phyloP scores from a whole-genome alignment of 2,888 invertebrate species.

The Agriotes lineatus region DNA sequence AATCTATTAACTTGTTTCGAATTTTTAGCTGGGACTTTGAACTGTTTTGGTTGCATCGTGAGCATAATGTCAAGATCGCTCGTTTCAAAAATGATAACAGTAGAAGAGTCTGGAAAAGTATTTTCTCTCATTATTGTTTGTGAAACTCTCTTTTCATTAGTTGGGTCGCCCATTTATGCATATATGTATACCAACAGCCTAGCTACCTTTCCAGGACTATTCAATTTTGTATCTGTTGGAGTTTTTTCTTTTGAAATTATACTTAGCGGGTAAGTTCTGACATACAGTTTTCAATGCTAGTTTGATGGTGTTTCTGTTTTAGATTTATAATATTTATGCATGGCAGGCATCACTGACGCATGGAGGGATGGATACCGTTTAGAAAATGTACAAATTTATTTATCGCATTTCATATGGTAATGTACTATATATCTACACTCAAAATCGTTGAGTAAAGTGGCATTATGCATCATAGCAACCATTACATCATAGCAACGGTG shows the following conservation, averaged over 20 bases:
- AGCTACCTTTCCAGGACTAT: constrained; percentile 70
- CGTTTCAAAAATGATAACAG: constrained; percentile 72
- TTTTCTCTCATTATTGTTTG: constrained; percentile 77
- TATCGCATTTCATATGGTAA: too few relatives aligned
- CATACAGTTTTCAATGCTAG: too few relatives aligned
- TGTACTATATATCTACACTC: too few relatives aligned
- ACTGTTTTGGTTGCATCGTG: constrained; percentile 68
- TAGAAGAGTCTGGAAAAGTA: constrained; percentile 72
- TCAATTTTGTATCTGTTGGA: constrained; percentile 67
- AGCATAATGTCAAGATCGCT: constrained; percentile 72
- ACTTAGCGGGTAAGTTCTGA: background rate
- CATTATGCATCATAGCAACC: too few relatives aligned
- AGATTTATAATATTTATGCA: too few relatives aligned
- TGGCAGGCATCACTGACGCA: too few relatives aligned
- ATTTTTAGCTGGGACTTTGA: constrained; percentile 9
- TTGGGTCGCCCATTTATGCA: constrained; percentile 75
- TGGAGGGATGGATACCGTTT: too few relatives aligned
- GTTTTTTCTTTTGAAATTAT: background rate
- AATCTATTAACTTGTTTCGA: too few relatives aligned
- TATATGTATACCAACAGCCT: constrained; percentile 73
- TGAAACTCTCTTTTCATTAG: constrained; percentile 75
- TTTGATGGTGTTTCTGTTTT: too few relatives aligned
- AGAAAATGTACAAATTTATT: too few relatives aligned
- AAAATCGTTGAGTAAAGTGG: too few relatives aligned
- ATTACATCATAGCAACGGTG: too few relatives aligned